These are phyloP conservation scores for Lagenorhynchus albirostris DNA, from an alignment of 2,113 vertebrate species.

Conservation along the genomic window DNA sequence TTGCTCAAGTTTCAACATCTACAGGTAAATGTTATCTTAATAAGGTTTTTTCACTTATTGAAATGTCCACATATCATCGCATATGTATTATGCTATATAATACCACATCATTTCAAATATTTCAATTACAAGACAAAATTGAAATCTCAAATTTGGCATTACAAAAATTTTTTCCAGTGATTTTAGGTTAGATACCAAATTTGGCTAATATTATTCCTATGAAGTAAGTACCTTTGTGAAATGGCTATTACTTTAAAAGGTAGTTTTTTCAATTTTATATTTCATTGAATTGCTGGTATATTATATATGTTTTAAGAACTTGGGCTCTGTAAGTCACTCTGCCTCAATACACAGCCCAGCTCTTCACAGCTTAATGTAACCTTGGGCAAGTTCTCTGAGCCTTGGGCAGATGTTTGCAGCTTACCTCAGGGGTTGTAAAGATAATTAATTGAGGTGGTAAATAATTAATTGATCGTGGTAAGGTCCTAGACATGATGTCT, in stretches of 20 bases:
- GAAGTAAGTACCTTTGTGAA: not conserved
- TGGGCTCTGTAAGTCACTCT: not conserved
- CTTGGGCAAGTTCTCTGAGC: not conserved
- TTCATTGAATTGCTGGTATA: not conserved
- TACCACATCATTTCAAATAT: not conserved
- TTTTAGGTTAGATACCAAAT: constrained; percentile 3
- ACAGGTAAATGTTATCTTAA: constrained; percentile 84
- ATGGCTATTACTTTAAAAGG: not conserved
- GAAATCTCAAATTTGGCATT: not conserved
- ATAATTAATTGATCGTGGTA: not conserved
- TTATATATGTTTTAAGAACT: not conserved
- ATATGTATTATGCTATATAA: not conserved
- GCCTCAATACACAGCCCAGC: not conserved
- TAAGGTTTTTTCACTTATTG: not conserved
- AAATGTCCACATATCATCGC: not conserved
- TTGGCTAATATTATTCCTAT: not conserved
- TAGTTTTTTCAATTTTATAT: not conserved
- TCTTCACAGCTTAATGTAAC: not conserved
- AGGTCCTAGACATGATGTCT: not conserved
- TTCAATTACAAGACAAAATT: constrained; percentile 14
- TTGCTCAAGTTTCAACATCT: constrained; percentile 93
- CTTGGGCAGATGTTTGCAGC: not conserved
- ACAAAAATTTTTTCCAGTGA: not conserved
- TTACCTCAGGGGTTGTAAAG: not conserved
- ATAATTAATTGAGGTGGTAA: not conserved